Evolutionary conservation across 53 echinoderm and acorn worm species (phyloP).

Genomic region (Echinometra lucunter): DNA sequence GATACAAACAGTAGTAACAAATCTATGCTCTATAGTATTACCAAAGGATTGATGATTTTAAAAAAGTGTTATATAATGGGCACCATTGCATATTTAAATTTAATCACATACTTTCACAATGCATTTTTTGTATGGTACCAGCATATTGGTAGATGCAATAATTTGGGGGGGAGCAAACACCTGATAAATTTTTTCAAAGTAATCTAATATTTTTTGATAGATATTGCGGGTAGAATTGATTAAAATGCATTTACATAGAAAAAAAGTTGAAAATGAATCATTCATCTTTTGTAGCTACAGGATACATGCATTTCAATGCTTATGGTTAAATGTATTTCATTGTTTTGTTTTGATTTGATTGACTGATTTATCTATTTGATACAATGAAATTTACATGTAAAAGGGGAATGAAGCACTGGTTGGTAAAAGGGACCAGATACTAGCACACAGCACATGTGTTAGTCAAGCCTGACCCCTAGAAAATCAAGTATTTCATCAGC

Average conservation of each 20-base stretch:
- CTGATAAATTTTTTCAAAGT: not conserved
- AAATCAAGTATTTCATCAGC: too few species aligned
- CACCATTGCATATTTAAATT: not conserved
- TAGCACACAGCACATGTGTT: too few species aligned
- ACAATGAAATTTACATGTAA: too few species aligned
- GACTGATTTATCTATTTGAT: too few species aligned
- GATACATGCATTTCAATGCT: not conserved
- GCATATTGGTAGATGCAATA: not conserved
- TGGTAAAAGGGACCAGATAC: too few species aligned
- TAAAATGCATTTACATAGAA: not conserved
- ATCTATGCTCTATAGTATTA: not conserved
- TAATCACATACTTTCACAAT: not conserved
- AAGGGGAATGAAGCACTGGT: too few species aligned
- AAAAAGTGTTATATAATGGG: not conserved
- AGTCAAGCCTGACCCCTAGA: too few species aligned
- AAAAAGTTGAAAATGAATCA: not conserved
- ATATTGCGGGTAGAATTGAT: not conserved
- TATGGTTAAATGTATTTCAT: not conserved
- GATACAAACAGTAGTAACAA: too few species aligned
- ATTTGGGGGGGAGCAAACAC: not conserved
- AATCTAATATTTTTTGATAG: not conserved
- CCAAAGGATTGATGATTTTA: not conserved
- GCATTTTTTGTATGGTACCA: not conserved
- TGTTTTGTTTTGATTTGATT: not conserved
- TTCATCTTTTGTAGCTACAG: not conserved